These are phyloP conservation scores for Opisthograptis luteolata DNA, from an alignment of 2,888 invertebrate species.

Conservation along the genomic window DNA sequence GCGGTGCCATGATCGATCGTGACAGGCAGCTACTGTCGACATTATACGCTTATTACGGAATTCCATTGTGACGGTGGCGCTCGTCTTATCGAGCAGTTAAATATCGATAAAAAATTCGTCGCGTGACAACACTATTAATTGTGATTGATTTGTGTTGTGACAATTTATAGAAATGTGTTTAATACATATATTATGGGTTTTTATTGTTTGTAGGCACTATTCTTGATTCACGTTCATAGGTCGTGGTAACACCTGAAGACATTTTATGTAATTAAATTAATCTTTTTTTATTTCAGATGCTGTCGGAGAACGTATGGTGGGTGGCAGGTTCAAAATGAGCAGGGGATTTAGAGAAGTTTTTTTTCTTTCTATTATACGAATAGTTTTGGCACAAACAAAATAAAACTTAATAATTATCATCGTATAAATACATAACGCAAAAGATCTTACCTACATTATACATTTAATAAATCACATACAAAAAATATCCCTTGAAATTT, in stretches of 20 bases:
- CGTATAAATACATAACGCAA: too few relatives aligned
- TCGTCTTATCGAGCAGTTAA: slow-evolving; percentile 45
- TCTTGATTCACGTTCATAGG: too few relatives aligned
- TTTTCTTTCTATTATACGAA: slow-evolving; percentile 9
- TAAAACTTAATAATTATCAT: too few relatives aligned
- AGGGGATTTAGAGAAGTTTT: slow-evolving; percentile 42
- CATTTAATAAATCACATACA: too few relatives aligned
- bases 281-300: slow-evolving; percentile 42
- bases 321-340: slow-evolving; percentile 1
- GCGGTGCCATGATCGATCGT: slow-evolving; percentile 74
- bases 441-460: too few relatives aligned
- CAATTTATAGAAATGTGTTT: background rate
- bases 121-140: slow-evolving; percentile 66
- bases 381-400: background rate
- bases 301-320: too few relatives aligned
- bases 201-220: too few relatives aligned
- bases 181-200: too few relatives aligned
- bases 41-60: slow-evolving; percentile 58
- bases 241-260: too few relatives aligned
- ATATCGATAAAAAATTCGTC: slow-evolving; percentile 61
- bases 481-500: too few relatives aligned
- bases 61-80: slow-evolving; percentile 54
- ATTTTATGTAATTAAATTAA: slow-evolving; percentile 15
- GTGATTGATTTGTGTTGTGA: slow-evolving; percentile 60
- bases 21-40: slow-evolving; percentile 56